Base-by-base conservation (phyloP, 1,140 invertebrate species). In the Bombus sylvicola region DNA sequence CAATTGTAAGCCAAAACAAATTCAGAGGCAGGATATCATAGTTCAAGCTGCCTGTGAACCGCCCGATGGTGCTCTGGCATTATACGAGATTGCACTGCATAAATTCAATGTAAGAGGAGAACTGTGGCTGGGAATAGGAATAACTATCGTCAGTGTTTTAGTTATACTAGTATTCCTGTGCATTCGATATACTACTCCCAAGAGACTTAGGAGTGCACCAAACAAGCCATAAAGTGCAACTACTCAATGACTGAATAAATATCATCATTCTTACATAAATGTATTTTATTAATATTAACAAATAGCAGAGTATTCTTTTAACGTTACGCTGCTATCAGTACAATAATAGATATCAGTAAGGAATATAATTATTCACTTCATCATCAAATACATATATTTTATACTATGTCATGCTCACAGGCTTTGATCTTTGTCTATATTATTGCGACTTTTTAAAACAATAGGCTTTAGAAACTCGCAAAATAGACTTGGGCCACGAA, bases 11-110 rank as follows among this genome's bases (percentile, higher is more conserved):
- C 93, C 93, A 9, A 95, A 95, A 82, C 93, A 98, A 96, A 96
- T 97, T 57, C 97, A 98, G 91, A 96, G 97, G 86, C 97, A 97
- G 93, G 97, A 98, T 91, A 98, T 98, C 62, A 98, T 98, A 89
- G 97, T 98, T 37, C 97, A 98, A 92, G 96, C 97, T 34, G 96
- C 97, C 6, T 98, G 97, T 92, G 97, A 97, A 25, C 96, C 96
- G 8, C 97, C 97, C 1, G 97, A 98, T 90, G 97, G 97, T n/a
- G 96, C 96, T 8, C 96, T 97, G 91, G 96, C 97, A 28, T 94
- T 98, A 57, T 90, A 89, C 62, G 95, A 95, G 88, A 91, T 95
- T n/a, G 93, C 89, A 22, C 83, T 94, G n/a, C 87, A 93, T 18
- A 90, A 90, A 18, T 81, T 88, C 1, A 91, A 93, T 12, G 73